Evolutionary conservation across 2,113 vertebrate species (phyloP), one percentile per base, ranked within the genome.

Genomic region (Pseudonaja textilis): DNA sequence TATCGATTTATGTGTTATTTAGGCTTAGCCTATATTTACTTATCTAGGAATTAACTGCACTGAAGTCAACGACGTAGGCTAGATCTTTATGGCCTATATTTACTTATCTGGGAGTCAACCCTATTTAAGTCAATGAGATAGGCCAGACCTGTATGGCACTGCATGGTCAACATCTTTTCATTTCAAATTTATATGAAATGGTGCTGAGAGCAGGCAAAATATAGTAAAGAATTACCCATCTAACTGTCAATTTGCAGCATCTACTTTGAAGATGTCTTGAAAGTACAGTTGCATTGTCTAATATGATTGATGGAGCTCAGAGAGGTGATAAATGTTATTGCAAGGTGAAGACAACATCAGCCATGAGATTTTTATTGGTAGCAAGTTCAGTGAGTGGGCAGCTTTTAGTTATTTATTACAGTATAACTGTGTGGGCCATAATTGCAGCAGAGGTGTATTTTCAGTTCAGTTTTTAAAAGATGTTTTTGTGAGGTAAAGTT

Each of bases 371-470:
- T 95, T 94, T 95, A 29, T 92, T 91, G 54, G 25, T 86, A 23
- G 5, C 91, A 61, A 93, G 91, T 94, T 95, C 89, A 93, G 18
- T n/a, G 10, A 94, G 94, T 93, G 90, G 69, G 64, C 23, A 93
- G 57, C 95, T 92, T 93, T 54, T 94, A 93, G 3, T 92, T 90
- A 94, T 96, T 95, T 95, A 45, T 95, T 93, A 94, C 56, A 94
- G 89, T 3, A 11, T 93, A 94, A 91, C 74, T 81, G 87, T 95
- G 56, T 90, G 85, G 22, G 20, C 85, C 11, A 55, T 90, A 88
- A 90, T 42, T 90, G 50, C 92, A 22, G 39, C 61, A 47, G 20
- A 0, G 88, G 95, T 95, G 55, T 90, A 64, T 52, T 7, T 93
- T 96, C 90, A 90, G 87, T 59, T 94, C 55, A 93, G 74, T 89